Evolutionary conservation across 2,113 vertebrate genomes (phyloP).

Genomic region (Pipa parva): DNA sequence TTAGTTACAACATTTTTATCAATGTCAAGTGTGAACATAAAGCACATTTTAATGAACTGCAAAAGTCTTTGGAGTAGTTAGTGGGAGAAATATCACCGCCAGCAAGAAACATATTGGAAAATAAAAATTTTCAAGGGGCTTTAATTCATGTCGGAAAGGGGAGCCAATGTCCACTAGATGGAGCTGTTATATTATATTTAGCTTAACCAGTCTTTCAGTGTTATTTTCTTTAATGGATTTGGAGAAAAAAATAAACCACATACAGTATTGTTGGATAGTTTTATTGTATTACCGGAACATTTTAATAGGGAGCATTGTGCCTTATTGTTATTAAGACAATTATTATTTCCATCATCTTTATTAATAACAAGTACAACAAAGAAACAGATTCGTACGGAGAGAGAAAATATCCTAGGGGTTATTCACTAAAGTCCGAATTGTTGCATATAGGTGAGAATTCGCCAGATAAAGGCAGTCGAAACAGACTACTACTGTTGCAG

Average conservation of each 20-base stretch:
- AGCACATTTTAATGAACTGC: slow-evolving; percentile 43
- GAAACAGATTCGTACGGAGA: not conserved
- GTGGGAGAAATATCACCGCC: slow-evolving; percentile 35
- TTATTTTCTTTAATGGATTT: not conserved
- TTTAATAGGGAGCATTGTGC: slow-evolving; percentile 40
- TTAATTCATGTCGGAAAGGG: slow-evolving; percentile 12
- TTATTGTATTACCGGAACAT: slow-evolving; percentile 30
- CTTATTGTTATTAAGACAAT: slow-evolving; percentile 39
- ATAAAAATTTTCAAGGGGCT: slow-evolving; percentile 36
- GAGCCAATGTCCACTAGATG: slow-evolving; percentile 45
- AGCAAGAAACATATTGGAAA: slow-evolving; percentile 43
- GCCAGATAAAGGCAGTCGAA: too few relatives aligned
- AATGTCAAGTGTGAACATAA: slow-evolving; percentile 40
- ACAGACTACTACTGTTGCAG: too few relatives aligned
- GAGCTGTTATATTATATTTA: slow-evolving; percentile 48
- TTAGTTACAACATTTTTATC: slow-evolving; percentile 37
- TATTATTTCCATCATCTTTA: slow-evolving; percentile 35
- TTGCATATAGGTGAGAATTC: too few relatives aligned
- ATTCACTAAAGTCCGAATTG: too few relatives aligned
- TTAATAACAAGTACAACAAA: slow-evolving; percentile 26
- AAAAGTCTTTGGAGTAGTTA: slow-evolving; percentile 37
- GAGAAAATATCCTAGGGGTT: slow-evolving; percentile 6
- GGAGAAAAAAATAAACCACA: slow-evolving; percentile 2
- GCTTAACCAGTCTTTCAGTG: not conserved
- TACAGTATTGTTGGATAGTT: not conserved